Evolutionary conservation across 2,113 vertebrate genomes (phyloP).

Genomic region (Petroica traversi): DNA sequence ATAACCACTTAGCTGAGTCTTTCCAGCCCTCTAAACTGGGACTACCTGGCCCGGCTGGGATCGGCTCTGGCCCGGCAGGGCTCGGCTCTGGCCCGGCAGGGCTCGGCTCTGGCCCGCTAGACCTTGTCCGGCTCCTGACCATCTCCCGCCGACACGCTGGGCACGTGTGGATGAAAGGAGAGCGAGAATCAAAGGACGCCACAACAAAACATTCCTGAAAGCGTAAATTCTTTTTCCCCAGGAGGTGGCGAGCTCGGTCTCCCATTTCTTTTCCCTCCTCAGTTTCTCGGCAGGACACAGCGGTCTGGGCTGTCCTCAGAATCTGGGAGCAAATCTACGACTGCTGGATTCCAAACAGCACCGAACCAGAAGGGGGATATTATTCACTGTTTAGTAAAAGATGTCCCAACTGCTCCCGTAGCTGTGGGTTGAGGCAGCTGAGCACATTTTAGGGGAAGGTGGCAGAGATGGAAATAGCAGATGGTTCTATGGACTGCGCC

Average conservation of each 20-base stretch:
- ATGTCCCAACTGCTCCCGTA: not conserved
- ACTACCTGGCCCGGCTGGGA: not conserved
- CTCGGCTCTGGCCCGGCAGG: not conserved
- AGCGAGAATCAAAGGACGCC: not conserved
- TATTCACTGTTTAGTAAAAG: not conserved
- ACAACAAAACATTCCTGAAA: not conserved
- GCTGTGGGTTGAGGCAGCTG: not conserved
- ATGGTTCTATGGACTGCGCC: not conserved
- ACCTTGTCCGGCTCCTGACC: too few species aligned
- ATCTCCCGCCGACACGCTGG: rapidly evolving
- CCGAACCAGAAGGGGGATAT: not conserved
- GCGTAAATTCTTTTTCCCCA: not conserved
- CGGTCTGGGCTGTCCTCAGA: not conserved
- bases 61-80: not conserved
- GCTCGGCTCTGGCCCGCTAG: not conserved
- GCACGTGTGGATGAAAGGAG: not conserved
- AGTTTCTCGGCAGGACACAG: not conserved
- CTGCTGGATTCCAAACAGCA: not conserved
- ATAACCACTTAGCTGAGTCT: not conserved
- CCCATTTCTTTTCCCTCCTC: not conserved
- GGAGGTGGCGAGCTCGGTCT: slow-evolving; percentile 57
- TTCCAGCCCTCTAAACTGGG: not conserved
- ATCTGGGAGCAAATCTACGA: not conserved
- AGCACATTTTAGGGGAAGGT: not conserved
- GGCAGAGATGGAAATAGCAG: not conserved